Evolutionary conservation across 2,888 invertebrate species (phyloP).

Genomic region (Acleris cristana): DNA sequence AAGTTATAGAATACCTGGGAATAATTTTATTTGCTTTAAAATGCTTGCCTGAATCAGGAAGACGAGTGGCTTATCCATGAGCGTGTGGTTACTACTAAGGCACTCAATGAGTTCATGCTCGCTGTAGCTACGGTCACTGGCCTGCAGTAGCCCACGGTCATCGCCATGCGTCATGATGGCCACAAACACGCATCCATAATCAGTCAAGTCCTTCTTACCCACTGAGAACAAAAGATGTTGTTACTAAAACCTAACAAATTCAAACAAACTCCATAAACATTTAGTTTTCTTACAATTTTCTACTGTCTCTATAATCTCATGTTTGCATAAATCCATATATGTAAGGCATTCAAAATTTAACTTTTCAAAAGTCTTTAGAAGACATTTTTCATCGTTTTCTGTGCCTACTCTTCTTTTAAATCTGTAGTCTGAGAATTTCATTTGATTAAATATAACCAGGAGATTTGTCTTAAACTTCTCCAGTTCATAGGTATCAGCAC

Average conservation of each 20-base stretch:
- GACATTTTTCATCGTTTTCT: background rate
- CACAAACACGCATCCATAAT: background rate
- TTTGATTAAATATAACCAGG: slow-evolving; percentile 5
- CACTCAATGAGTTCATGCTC: no score
- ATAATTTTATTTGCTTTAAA: no score
- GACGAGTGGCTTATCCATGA: background rate
- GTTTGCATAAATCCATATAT: no score
- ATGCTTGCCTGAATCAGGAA: slow-evolving; percentile 4
- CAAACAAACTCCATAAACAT: no score
- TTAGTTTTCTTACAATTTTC: no score
- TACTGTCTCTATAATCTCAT: no score
- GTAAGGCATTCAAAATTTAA: background rate
- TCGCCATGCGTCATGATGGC: background rate
- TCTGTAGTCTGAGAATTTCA: background rate
- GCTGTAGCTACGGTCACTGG: no score
- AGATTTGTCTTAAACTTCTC: background rate
- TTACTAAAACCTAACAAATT: no score
- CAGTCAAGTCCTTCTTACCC: background rate
- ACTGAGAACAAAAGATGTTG: background rate
- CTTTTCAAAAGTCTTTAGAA: background rate
- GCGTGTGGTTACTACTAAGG: background rate
- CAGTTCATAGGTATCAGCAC: background rate
- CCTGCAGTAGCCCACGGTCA: background rate
- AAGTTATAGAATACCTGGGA: no score
- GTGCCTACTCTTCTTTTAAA: background rate